Base-by-base conservation (phyloP, 2,797 vertebrate species). In the Danio kyathit region DNA sequence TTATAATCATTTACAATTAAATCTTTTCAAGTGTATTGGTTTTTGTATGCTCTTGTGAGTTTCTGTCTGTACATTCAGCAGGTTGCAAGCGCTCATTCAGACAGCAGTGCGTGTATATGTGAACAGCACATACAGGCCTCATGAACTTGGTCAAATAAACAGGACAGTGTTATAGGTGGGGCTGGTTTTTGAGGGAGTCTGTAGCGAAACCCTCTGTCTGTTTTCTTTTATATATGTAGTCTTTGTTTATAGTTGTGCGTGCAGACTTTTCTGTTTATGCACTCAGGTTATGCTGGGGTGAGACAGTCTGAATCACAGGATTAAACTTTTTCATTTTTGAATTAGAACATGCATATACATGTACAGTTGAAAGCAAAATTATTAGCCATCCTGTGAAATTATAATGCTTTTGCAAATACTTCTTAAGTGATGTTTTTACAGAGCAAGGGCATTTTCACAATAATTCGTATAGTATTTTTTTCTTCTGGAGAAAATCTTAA, bases 1-100 rank as follows among this genome's bases (percentile, higher is more conserved):
- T 73, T 21, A 46, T 73, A 73, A 59, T 46, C 17, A 59, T 16
- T 73, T 44, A 21, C 14, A 46, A 73, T 59, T 59, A 57, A 73
- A 73, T 29, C 7, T 59, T 21, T 65, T 59, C 41, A 73, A 57
- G 21, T 21, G 17, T 7, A 57, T 44, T 1, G 1, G 7, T 72
- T 57, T 17, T 16, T 40, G 5, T 9, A 11, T 19, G 40, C 13
- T 41, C 41, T 63, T 41, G 60, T 61, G 14, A 16, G 29, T 41
- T 61, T 7, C 16, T 61, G 9, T 16, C 9, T 44, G 10, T 41
- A n/a, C 38, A 10, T 16, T 11, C 5, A 9, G 52, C 19, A 29
- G 57, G 19, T 12, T 59, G 19, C 19, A 17, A 57, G 56, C 7
- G 16, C 19, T 19, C n/a, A 19, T 59, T 59, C 56, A 57, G 17